Conservation (phyloP, 2,888 invertebrate species). For the Chymomyza caudatula region DNA sequence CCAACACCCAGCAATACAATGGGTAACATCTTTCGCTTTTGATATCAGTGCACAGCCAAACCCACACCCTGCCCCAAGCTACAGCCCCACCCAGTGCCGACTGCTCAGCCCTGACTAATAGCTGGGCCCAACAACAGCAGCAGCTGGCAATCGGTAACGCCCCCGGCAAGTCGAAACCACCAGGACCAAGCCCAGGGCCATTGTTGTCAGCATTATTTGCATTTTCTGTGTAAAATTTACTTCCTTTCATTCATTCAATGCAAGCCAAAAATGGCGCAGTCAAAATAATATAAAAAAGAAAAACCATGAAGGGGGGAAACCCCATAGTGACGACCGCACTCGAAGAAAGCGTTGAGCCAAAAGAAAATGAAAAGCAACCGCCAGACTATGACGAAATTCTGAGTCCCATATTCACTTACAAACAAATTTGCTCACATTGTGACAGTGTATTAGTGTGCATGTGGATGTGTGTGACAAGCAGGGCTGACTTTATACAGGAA, state of each 20-base stretch:
- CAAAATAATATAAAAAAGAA: not conserved
- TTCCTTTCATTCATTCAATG: conserved; percentile 57
- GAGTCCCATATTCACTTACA: conserved; percentile 39
- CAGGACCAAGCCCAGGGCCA: conserved; percentile 27
- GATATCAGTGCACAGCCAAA: conserved; percentile 36
- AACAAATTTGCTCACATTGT: conserved; percentile 51
- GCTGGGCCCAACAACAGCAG: not conserved
- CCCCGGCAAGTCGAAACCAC: not conserved
- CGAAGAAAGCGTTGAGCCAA: not conserved
- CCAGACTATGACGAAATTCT: conserved; percentile 33
- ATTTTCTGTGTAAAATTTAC: conserved; percentile 65
- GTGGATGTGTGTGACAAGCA: not conserved
- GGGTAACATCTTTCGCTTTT: conserved; percentile 37
- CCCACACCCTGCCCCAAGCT: conserved; percentile 20
- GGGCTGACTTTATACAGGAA: not conserved
- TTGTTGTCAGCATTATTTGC: conserved; percentile 69
- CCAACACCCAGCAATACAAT: conserved; percentile 25
- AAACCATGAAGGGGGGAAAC: not conserved
- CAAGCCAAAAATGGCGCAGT: conserved; percentile 36
- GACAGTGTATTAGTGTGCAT: not conserved
- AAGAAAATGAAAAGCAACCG: conserved; percentile 13
- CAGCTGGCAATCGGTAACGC: not conserved
- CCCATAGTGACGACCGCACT: too few relatives aligned
- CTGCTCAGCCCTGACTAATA: not conserved
- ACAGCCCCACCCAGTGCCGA: conserved; percentile 5